Evolutionary conservation across 53 echinoderm and acorn worm genomes (phyloP).

Genomic region (Paracentrotus lividus): DNA sequence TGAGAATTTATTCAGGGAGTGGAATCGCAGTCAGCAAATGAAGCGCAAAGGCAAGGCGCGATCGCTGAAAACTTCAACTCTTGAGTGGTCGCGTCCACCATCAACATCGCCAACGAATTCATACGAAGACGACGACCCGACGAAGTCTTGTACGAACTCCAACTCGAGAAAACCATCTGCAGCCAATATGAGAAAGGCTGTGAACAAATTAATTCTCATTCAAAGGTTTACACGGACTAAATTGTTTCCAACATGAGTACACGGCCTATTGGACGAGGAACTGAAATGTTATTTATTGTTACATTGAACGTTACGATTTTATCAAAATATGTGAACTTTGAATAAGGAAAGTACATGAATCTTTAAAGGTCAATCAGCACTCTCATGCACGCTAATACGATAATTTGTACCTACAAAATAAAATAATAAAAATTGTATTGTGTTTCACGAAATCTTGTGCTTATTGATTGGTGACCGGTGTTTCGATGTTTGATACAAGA

Average conservation of each 20-base stretch:
- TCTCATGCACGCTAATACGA: too few species aligned
- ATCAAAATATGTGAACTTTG: too few species aligned
- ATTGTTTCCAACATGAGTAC: constrained; percentile 43
- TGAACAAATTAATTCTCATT: constrained; percentile 65
- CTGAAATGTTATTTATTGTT: neutral
- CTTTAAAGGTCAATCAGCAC: too few species aligned
- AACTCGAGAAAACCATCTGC: neutral
- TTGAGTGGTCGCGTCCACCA: constrained; percentile 5
- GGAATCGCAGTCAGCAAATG: constrained; percentile 68
- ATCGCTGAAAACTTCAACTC: neutral
- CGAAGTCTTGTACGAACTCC: neutral
- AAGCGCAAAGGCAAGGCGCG: constrained; percentile 50
- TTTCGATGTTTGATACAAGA: too few species aligned
- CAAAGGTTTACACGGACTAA: constrained; percentile 54
- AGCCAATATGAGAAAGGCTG: constrained; percentile 65
- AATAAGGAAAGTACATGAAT: too few species aligned
- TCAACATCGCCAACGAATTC: neutral
- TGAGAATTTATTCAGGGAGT: constrained; percentile 80
- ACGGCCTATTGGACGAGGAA: neutral
- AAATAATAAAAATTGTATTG: too few species aligned
- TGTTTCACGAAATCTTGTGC: too few species aligned
- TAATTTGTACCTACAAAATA: too few species aligned
- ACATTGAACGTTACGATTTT: too few species aligned
- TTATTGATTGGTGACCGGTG: too few species aligned
- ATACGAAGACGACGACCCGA: neutral